Percentiles rank a stretch among this genome's conserved stretches.
Conservation (phyloP, 2,888 invertebrate genomes). For the Morpho achilles region DNA sequence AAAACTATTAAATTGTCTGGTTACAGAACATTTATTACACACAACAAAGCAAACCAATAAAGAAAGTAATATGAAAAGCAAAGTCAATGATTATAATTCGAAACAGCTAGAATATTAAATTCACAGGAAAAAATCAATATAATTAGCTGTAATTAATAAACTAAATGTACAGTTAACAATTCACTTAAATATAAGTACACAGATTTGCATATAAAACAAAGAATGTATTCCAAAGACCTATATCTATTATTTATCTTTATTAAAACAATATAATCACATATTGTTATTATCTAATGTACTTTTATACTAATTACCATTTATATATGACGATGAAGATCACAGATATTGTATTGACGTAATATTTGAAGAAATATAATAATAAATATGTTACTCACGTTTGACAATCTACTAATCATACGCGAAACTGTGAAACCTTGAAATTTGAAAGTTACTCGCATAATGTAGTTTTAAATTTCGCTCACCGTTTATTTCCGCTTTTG, state of each 20-base stretch:
- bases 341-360: constrained; percentile 1
- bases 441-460: constrained; percentile 38
- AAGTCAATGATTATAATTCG: too few species aligned
- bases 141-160: too few species aligned
- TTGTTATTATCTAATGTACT: constrained; percentile 1
- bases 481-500: constrained; percentile 82
- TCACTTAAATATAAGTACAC: too few species aligned
- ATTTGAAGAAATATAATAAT: not conserved
- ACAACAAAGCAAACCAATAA: too few species aligned
- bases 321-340: constrained; percentile 1
- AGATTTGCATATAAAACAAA: not conserved
- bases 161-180: too few species aligned
- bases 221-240: not conserved
- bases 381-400: constrained; percentile 15
- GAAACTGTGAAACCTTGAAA: constrained; percentile 29
- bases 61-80: too few species aligned
- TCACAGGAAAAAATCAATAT: too few species aligned
- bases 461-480: constrained; percentile 36
- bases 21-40: too few species aligned
- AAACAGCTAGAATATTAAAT: too few species aligned
- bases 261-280: not conserved
- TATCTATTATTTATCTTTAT: not conserved
- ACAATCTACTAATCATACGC: constrained; percentile 18
- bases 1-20: too few species aligned
- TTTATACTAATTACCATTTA: constrained; percentile 3